A percentile compares a stretch with the other conserved stretches of the same genome.
Evolutionary conservation across 2,113 vertebrate species (phyloP).

Genomic region (Stercorarius parasiticus): DNA sequence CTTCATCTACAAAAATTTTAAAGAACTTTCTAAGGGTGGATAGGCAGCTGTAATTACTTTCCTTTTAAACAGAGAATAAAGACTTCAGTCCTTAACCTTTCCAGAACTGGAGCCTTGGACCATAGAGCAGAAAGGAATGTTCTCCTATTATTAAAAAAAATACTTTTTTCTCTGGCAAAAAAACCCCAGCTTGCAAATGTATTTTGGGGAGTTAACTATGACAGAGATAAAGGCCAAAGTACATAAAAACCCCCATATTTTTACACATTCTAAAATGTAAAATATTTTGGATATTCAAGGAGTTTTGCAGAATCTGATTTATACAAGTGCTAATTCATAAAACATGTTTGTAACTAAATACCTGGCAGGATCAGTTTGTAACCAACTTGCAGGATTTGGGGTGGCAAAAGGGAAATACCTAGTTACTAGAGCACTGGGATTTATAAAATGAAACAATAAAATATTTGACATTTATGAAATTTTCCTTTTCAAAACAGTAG

Average conservation of each 20-base stretch:
- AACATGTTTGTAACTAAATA: neutral
- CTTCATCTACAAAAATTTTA: neutral
- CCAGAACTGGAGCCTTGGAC: neutral
- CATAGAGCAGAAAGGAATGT: neutral
- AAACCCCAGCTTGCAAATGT: neutral
- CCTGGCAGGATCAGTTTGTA: neutral
- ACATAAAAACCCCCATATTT: accelerated
- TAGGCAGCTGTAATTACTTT: neutral
- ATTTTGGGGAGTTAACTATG: neutral
- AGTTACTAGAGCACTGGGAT: neutral
- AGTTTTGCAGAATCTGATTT: neutral
- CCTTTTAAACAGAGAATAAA: neutral
- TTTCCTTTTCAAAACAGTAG: neutral
- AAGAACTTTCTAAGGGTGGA: neutral
- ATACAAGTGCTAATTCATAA: neutral
- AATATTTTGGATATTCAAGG: neutral
- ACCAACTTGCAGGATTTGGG: neutral
- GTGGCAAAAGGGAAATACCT: neutral
- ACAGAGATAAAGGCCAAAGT: neutral
- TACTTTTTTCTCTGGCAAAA: neutral
- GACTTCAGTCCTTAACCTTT: neutral
- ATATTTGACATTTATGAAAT: neutral
- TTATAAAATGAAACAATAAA: neutral
- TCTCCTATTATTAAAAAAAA: neutral
- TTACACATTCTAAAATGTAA: neutral